Percentiles rank a stretch among this genome's conserved stretches.
Conservation (phyloP, 2,888 invertebrate genomes). For the Mythimna albipuncta region DNA sequence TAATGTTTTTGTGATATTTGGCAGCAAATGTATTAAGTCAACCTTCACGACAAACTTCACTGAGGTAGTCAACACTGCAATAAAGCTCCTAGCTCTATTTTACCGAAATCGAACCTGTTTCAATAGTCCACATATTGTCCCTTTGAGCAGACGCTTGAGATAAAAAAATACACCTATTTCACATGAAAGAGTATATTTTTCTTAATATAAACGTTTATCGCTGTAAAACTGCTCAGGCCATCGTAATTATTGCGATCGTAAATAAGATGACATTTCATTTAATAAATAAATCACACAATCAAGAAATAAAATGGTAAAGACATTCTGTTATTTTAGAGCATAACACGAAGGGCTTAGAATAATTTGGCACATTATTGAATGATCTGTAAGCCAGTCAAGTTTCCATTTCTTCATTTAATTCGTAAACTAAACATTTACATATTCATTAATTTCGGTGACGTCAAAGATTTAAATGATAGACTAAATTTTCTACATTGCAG, state of each 20-base stretch:
- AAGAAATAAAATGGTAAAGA: background rate
- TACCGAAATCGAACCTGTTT: no score
- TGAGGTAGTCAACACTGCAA: no score
- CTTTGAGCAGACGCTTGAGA: no score
- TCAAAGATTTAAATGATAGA: background rate
- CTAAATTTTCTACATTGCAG: background rate
- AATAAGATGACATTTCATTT: background rate
- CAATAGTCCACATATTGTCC: no score
- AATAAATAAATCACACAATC: background rate
- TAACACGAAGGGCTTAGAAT: background rate
- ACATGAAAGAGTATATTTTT: background rate
- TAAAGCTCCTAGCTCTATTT: no score
- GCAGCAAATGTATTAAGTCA: no score
- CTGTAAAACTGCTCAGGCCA: constrained; percentile 4
- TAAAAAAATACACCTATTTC: no score
- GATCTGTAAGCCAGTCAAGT: constrained; percentile 14
- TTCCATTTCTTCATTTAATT: constrained; percentile 30
- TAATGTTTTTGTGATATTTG: no score
- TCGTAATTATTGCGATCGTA: constrained; percentile 8
- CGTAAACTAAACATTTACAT: constrained; percentile 25
- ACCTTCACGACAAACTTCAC: no score
- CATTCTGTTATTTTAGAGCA: background rate
- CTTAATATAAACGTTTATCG: constrained; percentile 8
- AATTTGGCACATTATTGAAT: constrained; percentile 20
- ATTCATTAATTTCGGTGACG: constrained; percentile 24